These are phyloP conservation scores for Rhyacichthys aspro DNA, from an alignment of 2,797 vertebrate genomes.

Conservation along the genomic window DNA sequence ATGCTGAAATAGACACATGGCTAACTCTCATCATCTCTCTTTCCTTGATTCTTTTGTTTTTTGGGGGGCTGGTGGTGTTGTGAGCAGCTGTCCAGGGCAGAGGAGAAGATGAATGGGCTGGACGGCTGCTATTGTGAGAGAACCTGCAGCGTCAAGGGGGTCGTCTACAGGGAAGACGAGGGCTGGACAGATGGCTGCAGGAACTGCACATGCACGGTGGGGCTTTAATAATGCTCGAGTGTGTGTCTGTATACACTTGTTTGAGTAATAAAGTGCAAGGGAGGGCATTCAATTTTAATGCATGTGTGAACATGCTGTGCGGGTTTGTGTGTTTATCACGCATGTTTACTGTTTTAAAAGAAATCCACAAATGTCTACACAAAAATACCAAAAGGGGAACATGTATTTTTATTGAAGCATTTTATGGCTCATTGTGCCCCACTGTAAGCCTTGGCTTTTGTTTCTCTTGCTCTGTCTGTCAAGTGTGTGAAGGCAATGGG, in stretches of 20 bases:
- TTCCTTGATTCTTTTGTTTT: conserved; percentile 38
- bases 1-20: conserved; percentile 33
- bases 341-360: conserved; percentile 12
- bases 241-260: conserved; percentile 5
- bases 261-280: conserved; percentile 22
- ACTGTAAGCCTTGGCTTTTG: too few species aligned
- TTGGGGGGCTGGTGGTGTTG: conserved; percentile 2
- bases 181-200: conserved; percentile 96
- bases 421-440: too few species aligned
- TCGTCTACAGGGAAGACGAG: conserved; percentile 92
- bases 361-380: background rate
- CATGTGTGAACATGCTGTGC: conserved; percentile 4
- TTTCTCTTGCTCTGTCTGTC: too few species aligned
- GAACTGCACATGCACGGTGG: conserved; percentile 97
- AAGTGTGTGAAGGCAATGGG: too few species aligned
- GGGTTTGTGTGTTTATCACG: conserved; percentile 18
- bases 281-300: conserved; percentile 36
- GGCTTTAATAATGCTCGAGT: conserved; percentile 45
- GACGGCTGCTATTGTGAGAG: conserved; percentile 98
- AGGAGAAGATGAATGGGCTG: conserved; percentile 96
- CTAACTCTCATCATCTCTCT: conserved; percentile 40
- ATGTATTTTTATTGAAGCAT: too few species aligned
- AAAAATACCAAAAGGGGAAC: too few species aligned
- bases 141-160: conserved; percentile 92
- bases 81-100: conserved; percentile 91